These are phyloP conservation scores for Rhagium mordax DNA, from an alignment of 2,888 invertebrate genomes.

Conservation along the genomic window DNA sequence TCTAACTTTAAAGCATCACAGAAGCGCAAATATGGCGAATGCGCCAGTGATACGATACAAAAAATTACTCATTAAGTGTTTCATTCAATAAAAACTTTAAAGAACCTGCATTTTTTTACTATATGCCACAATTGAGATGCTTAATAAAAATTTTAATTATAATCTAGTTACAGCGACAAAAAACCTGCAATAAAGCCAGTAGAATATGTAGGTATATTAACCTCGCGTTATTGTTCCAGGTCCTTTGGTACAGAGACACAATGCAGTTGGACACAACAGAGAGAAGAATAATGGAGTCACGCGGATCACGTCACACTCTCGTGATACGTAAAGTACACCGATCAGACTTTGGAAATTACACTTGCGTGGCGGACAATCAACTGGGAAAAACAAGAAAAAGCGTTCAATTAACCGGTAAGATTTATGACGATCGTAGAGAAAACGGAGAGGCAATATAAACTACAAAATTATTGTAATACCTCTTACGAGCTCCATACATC, in stretches of 20 bases:
- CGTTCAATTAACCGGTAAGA: conserved; percentile 76
- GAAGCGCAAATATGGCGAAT: too few species aligned
- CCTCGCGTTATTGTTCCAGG: conserved; percentile 67
- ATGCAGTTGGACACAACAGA: conserved; percentile 80
- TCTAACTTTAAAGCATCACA: too few species aligned
- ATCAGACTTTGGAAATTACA: conserved; percentile 81
- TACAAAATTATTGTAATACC: conserved; percentile 49
- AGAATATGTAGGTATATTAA: background rate
- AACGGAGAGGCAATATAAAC: conserved; percentile 33
- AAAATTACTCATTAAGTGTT: too few species aligned
- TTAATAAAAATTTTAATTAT: too few species aligned
- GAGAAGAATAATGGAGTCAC: conserved; percentile 77
- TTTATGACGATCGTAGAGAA: conserved; percentile 51
- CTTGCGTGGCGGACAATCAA: conserved; percentile 80
- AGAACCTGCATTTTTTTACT: too few species aligned
- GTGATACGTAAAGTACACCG: conserved; percentile 79
- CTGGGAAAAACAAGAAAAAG: conserved; percentile 78
- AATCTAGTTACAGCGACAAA: too few species aligned
- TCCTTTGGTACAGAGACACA: conserved; percentile 80
- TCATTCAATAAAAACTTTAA: too few species aligned
- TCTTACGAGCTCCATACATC: conserved; percentile 30
- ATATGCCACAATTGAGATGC: too few species aligned
- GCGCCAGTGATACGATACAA: too few species aligned
- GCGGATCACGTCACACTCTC: conserved; percentile 78
- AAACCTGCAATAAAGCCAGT: too few species aligned